Base-by-base conservation (phyloP, 2,888 invertebrate species). In the Melieria crassipennis region DNA sequence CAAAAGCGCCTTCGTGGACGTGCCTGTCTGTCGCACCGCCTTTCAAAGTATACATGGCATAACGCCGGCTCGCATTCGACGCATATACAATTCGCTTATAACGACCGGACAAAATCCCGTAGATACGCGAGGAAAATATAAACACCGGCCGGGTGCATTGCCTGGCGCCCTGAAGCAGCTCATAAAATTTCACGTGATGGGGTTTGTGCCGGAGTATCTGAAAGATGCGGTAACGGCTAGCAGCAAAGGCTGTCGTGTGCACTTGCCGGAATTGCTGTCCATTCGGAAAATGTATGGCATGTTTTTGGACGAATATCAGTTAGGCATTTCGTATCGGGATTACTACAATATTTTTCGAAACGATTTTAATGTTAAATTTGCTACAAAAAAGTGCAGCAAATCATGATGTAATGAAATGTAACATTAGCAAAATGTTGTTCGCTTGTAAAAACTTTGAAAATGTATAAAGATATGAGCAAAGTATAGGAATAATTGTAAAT, bases 41-140 rank as follows among this genome's bases (percentile, higher is more conserved):
- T 52, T 52, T 52, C n/a, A 52, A 7, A 52, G 52, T 52, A 52
- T 52, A n/a, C 52, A 52, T 52, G 52, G 52, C 10, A 52, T 52
- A 7, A 52, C 52, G 11, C 52, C 52, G 11, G 52, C 52, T 5
- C 52, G 52, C 52, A 52, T 52, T 0, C 11, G 52, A 52, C 11
- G 52, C 11, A 52, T 52, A 52, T 52, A 52, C 13, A 11, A 52
- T 9, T 6, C 52, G 11, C 9, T 52, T n/a, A 52, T 52, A 52
- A 11, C 11, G 5, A 52, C 52, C 4, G 52, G 52, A 13, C 7
- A 52, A 11, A 52, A 52, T 9, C 52, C 52, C 52, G 6, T 13
- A 5, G 52, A 52, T 52, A 52, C 52, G 6, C 52, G 52, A 5
- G 52, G 52, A 11, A 52, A 13, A 9, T 52, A 52, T 52, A 9